Evolutionary conservation across 2,888 invertebrate genomes (phyloP).

Genomic region (Drosophila yooni): DNA sequence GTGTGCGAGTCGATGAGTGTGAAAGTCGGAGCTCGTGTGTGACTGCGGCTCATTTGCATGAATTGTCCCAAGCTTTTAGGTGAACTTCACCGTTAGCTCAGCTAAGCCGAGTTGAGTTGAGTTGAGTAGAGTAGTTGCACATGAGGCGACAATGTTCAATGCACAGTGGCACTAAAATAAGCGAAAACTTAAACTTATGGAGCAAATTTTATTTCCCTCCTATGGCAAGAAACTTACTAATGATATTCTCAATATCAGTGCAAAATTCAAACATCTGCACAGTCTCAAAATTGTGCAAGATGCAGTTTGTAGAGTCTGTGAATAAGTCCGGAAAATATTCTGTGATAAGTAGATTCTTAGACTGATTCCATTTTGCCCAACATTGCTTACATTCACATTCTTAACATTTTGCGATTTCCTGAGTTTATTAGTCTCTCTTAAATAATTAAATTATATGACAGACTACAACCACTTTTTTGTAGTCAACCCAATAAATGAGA

Average conservation of each 20-base stretch:
- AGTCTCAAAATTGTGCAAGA: background rate
- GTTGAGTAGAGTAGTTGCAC: constrained; percentile 34
- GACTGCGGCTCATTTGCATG: constrained; percentile 79
- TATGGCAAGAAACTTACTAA: background rate
- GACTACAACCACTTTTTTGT: background rate
- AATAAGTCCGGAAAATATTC: background rate
- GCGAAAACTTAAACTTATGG: background rate
- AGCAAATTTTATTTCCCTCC: background rate
- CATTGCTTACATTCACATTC: background rate
- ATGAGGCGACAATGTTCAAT: constrained; percentile 37
- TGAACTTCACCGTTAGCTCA: constrained; percentile 60
- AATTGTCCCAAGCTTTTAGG: constrained; percentile 79
- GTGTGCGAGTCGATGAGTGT: constrained; percentile 33
- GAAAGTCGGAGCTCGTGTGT: constrained; percentile 51
- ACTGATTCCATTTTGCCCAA: background rate
- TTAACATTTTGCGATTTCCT: background rate
- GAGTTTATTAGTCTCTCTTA: background rate
- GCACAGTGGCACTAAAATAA: constrained; percentile 31
- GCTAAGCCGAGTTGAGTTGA: constrained; percentile 25
- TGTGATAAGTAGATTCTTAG: background rate
- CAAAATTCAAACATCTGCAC: background rate
- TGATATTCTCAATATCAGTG: background rate
- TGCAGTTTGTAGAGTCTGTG: background rate
- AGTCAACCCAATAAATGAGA: background rate
- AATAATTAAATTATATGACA: background rate